Evolutionary conservation across 2,797 vertebrate species (phyloP).

Genomic region (Gallinago nigripennis): DNA sequence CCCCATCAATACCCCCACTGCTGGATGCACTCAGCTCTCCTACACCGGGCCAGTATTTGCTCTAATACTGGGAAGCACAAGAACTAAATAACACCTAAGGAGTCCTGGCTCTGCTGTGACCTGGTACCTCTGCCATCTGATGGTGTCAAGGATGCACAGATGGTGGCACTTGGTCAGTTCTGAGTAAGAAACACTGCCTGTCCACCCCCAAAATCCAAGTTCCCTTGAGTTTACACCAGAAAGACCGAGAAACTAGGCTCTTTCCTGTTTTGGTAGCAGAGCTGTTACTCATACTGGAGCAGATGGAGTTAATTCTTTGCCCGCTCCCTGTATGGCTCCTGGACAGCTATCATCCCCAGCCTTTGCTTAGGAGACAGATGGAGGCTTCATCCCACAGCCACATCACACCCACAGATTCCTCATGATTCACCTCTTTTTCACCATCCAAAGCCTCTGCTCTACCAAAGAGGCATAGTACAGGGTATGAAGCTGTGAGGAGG

Average conservation of each 20-base stretch:
- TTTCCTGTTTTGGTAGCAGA: background rate
- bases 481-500: background rate
- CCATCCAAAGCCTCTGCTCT: background rate
- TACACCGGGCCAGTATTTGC: background rate
- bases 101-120: background rate
- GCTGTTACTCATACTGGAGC: background rate
- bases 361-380: conserved; percentile 27
- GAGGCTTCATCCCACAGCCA: conserved; percentile 37
- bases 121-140: background rate
- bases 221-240: background rate
- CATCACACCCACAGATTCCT: conserved; percentile 21
- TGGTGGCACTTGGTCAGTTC: background rate
- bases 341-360: background rate
- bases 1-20: background rate
- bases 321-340: conserved; percentile 2
- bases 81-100: background rate
- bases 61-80: background rate
- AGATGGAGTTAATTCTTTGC: background rate
- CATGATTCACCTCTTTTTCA: conserved; percentile 44
- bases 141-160: background rate
- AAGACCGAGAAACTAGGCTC: background rate
- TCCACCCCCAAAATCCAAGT: background rate
- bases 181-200: background rate
- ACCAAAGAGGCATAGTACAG: background rate
- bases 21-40: background rate